Base-by-base conservation (phyloP, 2,888 invertebrate species). In the Aporophyla lueneburgensis region DNA sequence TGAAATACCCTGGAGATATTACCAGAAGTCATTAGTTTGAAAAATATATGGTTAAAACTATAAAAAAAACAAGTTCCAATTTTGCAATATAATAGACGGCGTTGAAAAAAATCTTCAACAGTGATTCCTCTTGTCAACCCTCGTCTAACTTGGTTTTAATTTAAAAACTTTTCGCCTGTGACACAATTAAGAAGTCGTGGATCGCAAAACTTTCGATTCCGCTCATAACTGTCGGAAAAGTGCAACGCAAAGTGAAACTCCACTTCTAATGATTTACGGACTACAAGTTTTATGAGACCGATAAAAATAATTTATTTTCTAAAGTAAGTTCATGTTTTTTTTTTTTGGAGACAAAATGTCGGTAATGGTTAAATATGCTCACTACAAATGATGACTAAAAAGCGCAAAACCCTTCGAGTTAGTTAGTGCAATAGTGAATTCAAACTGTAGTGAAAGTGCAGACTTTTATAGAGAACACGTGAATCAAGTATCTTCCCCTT, bases 91-190 rank as follows among this genome's bases (percentile, higher is more conserved):
- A 51, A 43, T n/a, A 58, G 12, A 16, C 19, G n/a, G 5, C 1
- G 19, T 63, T 14, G 19, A 24, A 5, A 6, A 0, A 49, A 56
- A 76, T 59, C 2, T 68, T n/a, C 33, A 16, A n/a, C 12, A 24
- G 53, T 61, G 2, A 43, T 14, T 56, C 14, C 19, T 59, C 54
- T n/a, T 63, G 63, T 62, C 59, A 56, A 67, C 62, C 80, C 24
- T 84, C 54, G 56, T 74, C 62, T 65, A 74, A 61, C 68, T 76
- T 77, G 71, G 75, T 16, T 78, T 80, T 66, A 73, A 85, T 81
- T 78, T 76, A 16, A 72, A 81, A 85, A 87, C 74, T 85, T 86
- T 66, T 58, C 51, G 65, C 61, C 58, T 56, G 69, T 68, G 70
- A 66, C 77, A 68, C 63, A 75, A 76, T 78, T 86, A 56, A 66